These are phyloP conservation scores for Trinorchestia longiramus DNA, from an alignment of 1,140 invertebrate species.

Conservation along the genomic window DNA sequence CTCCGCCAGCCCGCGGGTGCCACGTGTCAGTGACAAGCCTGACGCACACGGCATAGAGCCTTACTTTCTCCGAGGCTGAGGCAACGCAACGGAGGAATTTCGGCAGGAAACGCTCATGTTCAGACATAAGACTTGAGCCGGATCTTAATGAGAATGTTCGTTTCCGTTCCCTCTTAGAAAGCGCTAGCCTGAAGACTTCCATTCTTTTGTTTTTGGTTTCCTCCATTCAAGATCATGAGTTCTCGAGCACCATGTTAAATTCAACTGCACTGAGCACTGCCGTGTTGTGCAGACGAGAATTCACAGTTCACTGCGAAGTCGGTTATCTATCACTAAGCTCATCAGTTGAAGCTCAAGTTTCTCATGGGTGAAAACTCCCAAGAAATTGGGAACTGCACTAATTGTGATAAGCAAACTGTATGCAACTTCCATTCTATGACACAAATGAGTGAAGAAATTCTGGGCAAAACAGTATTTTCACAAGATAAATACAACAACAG, in stretches of 20 bases:
- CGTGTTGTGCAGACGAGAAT: neutral
- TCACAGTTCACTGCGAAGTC: neutral
- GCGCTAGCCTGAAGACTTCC: neutral
- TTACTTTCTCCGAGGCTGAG: neutral
- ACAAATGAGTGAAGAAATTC: too few species aligned
- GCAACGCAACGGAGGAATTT: neutral
- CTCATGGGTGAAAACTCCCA: too few species aligned
- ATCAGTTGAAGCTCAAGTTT: too few species aligned
- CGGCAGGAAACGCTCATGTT: neutral
- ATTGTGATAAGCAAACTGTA: too few species aligned
- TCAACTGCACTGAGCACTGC: neutral
- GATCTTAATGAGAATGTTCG: neutral
- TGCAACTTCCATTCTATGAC: too few species aligned
- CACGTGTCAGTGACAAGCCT: neutral
- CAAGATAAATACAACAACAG: too few species aligned
- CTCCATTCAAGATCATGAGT: neutral
- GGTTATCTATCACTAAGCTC: neutral
- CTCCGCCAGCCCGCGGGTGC: too few species aligned
- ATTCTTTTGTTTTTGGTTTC: neutral
- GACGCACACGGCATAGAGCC: neutral
- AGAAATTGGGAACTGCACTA: too few species aligned
- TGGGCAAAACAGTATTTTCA: too few species aligned
- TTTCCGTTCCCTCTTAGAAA: neutral
- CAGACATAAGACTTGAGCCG: neutral
- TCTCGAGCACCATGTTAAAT: neutral